phyloP scores from a whole-genome alignment of 2,888 invertebrate species.

The Scelioninae gen. 2 region DNA sequence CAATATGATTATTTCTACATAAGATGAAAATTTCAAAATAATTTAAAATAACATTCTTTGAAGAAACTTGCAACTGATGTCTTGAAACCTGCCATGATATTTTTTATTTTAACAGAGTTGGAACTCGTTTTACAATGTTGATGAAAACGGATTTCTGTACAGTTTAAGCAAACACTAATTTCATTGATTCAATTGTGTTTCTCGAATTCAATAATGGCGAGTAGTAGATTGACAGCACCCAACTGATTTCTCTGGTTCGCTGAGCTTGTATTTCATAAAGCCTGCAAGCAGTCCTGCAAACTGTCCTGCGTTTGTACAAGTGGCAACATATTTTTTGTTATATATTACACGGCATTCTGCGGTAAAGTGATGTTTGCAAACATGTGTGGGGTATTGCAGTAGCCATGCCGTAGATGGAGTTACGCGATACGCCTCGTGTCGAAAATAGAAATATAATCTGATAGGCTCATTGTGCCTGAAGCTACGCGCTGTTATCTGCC shows the following conservation, averaged over 20 bases:
- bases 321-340: conserved; percentile 47
- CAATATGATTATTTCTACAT: too few relatives aligned
- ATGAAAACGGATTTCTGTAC: too few relatives aligned
- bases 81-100: too few relatives aligned
- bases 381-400: conserved; percentile 65
- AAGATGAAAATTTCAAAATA: too few relatives aligned
- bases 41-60: too few relatives aligned
- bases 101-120: too few relatives aligned
- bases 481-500: conserved; percentile 72
- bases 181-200: neutral
- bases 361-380: conserved; percentile 57
- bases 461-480: conserved; percentile 75
- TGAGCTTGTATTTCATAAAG: conserved; percentile 22
- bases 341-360: conserved; percentile 51
- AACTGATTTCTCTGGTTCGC: conserved; percentile 13
- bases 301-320: conserved; percentile 39
- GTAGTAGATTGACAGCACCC: conserved; percentile 6
- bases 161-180: too few relatives aligned
- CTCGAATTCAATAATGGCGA: conserved; percentile 9
- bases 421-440: conserved; percentile 74
- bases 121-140: too few relatives aligned
- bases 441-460: conserved; percentile 76
- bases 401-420: conserved; percentile 73
- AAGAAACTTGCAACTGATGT: too few relatives aligned
- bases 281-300: conserved; percentile 40